Base-by-base conservation (phyloP, 2,888 invertebrate species). In the Sesamia inferens region DNA sequence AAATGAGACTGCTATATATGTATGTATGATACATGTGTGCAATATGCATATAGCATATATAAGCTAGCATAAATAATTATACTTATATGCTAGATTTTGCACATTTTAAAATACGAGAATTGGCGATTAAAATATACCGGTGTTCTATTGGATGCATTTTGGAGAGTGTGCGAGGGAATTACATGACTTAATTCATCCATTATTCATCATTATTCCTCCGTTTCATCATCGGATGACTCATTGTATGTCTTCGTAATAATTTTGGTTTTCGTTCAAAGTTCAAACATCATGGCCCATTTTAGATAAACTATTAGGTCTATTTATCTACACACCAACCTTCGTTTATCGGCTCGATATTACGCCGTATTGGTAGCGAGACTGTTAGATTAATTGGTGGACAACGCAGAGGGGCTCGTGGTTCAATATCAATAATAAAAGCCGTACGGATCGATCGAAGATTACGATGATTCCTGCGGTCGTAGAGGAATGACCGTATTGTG, bases 241-340 rank as follows among this genome's bases (percentile, higher is more conserved):
- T 31, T 31, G 31, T 2, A 31, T 31, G 39, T 22, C 11, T 5
- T n/a, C 5, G 7, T 55, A n/a, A 39, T 55, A 57, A 11, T 44
- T 31, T 10, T 8, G 6, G n/a, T 55, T 58, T 63, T 47, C 14
- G 42, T 22, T 51, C n/a, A 54, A 78, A 68, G 44, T 61, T 76
- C 66, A 68, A 66, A 78, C 57, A 48, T 42, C 19, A 42, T 77
- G 78, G 69, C 65, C 65, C 1, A 77, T 66, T 77, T 77, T 11
- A 48, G 47, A 55, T 19, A 10, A 47, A 22, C 59, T 22, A 39
- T 31, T 44, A 42, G 6, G 14, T 57, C 31, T 31, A 39, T 10
- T 2, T 58, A 59, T 31, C 14, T 51, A 57, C 13, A n/a, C 65
- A 19, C 22, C 22, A 57, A 48, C 51, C 51, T 68, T 51, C 55